Base-by-base conservation (phyloP, 2,797 vertebrate genomes). In the Microcaecilia unicolor region DNA sequence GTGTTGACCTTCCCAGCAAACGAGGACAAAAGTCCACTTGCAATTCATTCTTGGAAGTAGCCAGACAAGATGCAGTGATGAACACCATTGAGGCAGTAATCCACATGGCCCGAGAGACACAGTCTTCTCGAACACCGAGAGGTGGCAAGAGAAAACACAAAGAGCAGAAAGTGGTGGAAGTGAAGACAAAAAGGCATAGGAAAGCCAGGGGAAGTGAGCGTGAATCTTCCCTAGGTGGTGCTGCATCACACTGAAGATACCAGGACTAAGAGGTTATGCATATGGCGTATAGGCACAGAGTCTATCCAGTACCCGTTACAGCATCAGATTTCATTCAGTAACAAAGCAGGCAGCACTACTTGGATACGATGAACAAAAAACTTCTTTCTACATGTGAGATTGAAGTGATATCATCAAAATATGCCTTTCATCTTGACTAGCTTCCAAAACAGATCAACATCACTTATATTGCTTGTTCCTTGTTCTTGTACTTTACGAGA, bases 1-100 rank as follows among this genome's bases (percentile, higher is more conserved):
- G 92, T 9, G 68, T 93, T 41, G 89, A 95, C 76, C 80, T 92
- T 64, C 86, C 92, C 15, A 90, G 86, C 58, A 91, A 89, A 44
- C 77, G 85, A 63, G 83, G 81, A 55, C 81, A 86, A 51, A 87
- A 80, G 55, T 67, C 82, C 3, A 71, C 65, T 51, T 61, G 86
- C 62, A 81, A 77, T 51, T 83, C 91, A 1, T 80, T 89, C 23
- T 50, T 90, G 62, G 91, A 93, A 62, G 78, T 87, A 58, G 67
- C 83, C 56, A 72, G 80, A 74, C 89, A 91, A 29, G 96, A 99
- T 61, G 80, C 90, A 38, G 83, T 99, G 69, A 85, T 88, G 51
- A 93, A 91, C 39, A 91, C 92, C 43, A 99, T 99, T 1, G 96
- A 99, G 64, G 89, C 89, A 1, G 96, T 98, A 58, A 88, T 99